Percentiles rank a stretch among this genome's conserved stretches.
Conservation (phyloP, 2,113 vertebrate species). For the Noctilio leporinus region DNA sequence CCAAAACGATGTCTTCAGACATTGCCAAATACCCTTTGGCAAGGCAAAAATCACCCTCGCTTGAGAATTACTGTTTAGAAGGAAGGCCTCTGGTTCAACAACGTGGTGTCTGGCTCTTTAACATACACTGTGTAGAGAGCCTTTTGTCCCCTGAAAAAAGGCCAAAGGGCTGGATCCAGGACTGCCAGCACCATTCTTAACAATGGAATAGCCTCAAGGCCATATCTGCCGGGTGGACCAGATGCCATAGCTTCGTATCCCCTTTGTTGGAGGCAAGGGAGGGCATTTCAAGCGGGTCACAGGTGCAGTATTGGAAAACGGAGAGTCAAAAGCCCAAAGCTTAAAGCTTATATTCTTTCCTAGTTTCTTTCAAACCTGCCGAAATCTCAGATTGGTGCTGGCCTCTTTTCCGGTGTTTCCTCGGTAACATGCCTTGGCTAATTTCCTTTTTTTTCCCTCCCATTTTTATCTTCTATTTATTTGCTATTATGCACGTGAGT, state of each 20-base stretch:
- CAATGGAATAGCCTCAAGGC: not conserved
- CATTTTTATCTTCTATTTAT: not conserved
- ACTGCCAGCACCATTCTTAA: not conserved
- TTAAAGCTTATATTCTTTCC: not conserved
- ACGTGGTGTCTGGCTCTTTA: not conserved
- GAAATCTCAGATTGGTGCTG: not conserved
- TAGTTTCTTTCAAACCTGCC: not conserved
- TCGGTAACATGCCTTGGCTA: not conserved
- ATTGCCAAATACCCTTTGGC: not conserved
- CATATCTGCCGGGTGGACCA: not conserved
- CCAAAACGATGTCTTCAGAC: not conserved
- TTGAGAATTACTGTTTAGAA: not conserved
- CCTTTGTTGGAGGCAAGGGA: not conserved
- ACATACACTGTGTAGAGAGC: not conserved
- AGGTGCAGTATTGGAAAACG: not conserved
- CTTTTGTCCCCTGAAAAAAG: not conserved
- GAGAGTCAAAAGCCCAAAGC: not conserved
- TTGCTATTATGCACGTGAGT: not conserved
- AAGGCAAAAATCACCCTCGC: not conserved
- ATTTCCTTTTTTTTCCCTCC: not conserved
- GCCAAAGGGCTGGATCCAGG: accelerated
- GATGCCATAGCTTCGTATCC: not conserved
- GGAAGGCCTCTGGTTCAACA: not conserved
- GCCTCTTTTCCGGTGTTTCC: not conserved
- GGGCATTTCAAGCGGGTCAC: not conserved